These are phyloP conservation scores for Diacarnus erythraeanus DNA, from an alignment of 37 sponge, comb jelly and placozoan genomes.

Conservation along the genomic window DNA sequence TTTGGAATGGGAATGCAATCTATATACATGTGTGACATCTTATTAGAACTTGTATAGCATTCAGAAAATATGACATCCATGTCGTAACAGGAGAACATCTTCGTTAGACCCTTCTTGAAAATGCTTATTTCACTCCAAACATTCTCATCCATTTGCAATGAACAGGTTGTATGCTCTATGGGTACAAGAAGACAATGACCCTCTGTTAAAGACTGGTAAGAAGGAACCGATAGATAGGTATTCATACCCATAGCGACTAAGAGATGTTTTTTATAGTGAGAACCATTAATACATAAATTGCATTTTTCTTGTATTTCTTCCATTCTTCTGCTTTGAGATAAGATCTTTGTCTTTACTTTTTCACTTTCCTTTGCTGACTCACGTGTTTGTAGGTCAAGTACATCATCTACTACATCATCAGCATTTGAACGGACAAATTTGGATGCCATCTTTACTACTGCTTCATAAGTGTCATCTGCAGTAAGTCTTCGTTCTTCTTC, in stretches of 20 bases:
- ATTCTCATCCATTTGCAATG: conserved; percentile 82
- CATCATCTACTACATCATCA: conserved; percentile 88
- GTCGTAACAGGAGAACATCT: conserved; percentile 72
- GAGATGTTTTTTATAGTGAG: conserved; percentile 57
- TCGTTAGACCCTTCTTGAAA: conserved; percentile 74
- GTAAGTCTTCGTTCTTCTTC: conserved; percentile 66
- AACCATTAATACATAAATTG: conserved; percentile 62
- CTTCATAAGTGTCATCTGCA: conserved; percentile 66
- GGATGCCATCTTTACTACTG: conserved; percentile 74
- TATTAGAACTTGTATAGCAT: conserved; percentile 27
- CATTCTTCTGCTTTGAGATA: conserved; percentile 57
- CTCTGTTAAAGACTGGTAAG: conserved; percentile 67
- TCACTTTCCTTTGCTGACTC: conserved; percentile 37
- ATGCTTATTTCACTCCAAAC: conserved; percentile 77
- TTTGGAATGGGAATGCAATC: conserved; percentile 91
- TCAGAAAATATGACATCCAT: conserved; percentile 85
- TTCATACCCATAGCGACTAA: conserved; percentile 78
- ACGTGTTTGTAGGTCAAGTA: conserved; percentile 48
- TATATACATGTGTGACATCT: conserved; percentile 75
- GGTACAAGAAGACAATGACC: conserved; percentile 85
- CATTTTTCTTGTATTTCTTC: conserved; percentile 53
- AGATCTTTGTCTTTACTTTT: conserved; percentile 13
- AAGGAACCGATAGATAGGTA: conserved; percentile 77
- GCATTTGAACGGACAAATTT: conserved; percentile 68
- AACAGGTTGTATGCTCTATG: conserved; percentile 60